Base-by-base conservation (phyloP, 2,113 vertebrate genomes). In the Rhipidura dahli region DNA sequence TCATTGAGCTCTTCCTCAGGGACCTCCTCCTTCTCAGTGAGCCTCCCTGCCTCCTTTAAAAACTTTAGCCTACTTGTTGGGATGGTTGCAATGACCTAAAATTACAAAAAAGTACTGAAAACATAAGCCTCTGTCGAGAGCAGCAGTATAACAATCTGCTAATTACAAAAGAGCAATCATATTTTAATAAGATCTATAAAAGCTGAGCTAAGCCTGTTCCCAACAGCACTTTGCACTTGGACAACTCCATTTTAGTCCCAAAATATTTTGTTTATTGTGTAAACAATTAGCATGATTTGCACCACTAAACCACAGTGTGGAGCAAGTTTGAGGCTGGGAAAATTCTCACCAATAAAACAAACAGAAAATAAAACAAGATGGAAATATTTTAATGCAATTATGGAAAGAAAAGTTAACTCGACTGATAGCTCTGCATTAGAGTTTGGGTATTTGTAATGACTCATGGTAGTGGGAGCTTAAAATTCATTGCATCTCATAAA, bases 41-140 rank as follows among this genome's bases (percentile, higher is more conserved):
- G 98, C 92, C 99, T 98, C 57, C 99, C 99, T 10, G 99, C 99
- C 93, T 98, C 98, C 96, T 98, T 98, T 96, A 99, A 98, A 98
- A 99, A 99, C 88, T 99, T 99, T 97, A 99, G 97, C 97, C 98
- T 99, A 97, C 98, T 99, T 79, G 99, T 99, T 59, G 99, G 99
- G 97, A 99, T 98, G 89, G 98, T 98, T 92, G 99, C 97, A 68
- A 99, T 99, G 93, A 99, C 98, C 99, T 99, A 92, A 84, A 94
- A 95, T 84, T 53, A 91, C 10, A 85, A 42, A 93, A 31, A 88
- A 71, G 30, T 45, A 56, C 79, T 87, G 92, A 90, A 93, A 96
- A 93, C 90, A 81, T 90, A 70, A 94, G 68, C 73, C 26, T 89
- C 26, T 15, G 80, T 45, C 51, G 79, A 14, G 31, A 76, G 40